Evolutionary conservation across 2,113 vertebrate genomes (phyloP), one percentile per base, ranked within the genome.

Genomic region (Microcebus ravelobensis): DNA sequence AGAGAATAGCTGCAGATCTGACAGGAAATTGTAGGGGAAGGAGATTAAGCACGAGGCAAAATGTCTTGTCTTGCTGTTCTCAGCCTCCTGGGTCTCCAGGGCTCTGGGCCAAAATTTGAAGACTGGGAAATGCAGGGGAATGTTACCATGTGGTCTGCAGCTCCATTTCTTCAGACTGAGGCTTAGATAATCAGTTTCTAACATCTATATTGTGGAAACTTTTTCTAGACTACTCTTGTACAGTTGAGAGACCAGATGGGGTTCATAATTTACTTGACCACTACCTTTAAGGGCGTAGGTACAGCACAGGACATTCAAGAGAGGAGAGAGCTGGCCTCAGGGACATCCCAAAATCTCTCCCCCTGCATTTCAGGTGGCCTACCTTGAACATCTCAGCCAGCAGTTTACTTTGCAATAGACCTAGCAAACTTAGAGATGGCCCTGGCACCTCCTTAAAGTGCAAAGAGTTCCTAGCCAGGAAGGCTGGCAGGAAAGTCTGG

Each of bases 61-160:
- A 84, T 17, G 18, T 42, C 76, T 95, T 94, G 55, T 94, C 90
- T 96, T 76, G 87, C 85, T 94, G 20, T 95, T 93, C 68, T 80
- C 86, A 86, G 93, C 17, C 86, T 96, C 86, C 82, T 80, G 91
- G 86, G 86, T 87, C 92, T 93, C 77, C 31, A 83, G 87, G 93
- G 96, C 65, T 76, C 55, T 34, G 36, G 71, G 77, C 85, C 95
- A 92, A 96, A 48, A 25, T 48, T 20, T n/a, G 71, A 67, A 96
- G 76, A 70, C 87, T 77, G 91, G 55, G 84, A 95, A 87, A 94
- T 13, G 11, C 42, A 74, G 27, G 39, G 77, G 18, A 88, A 91
- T 81, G 63, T 87, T 80, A 70, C n/a, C 67, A 63, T 73, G 34
- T 59, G 27, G 27, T 96, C 82, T 95, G 13, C 7, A 81, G 73